Conservation (phyloP, 2,888 invertebrate species). For the Lysandra coridon region DNA sequence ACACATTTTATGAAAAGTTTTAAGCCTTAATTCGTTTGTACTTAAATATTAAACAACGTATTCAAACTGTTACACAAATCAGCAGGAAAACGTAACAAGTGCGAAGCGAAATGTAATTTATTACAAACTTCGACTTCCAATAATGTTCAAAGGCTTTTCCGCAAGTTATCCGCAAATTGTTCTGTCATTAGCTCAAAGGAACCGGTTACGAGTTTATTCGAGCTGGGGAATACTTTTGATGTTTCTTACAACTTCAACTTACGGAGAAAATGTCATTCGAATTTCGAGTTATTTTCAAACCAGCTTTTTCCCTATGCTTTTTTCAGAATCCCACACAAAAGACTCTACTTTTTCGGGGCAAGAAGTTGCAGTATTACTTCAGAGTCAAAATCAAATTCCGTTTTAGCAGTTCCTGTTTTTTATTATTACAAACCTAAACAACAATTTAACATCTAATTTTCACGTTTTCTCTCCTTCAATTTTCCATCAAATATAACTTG, state of each 20-base stretch:
- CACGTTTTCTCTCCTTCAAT: background rate
- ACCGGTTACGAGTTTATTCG: background rate
- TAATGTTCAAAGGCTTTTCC: background rate
- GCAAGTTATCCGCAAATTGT: background rate
- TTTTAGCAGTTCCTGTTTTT: too few relatives aligned
- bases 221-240: background rate
- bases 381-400: too few relatives aligned
- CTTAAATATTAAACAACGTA: too few relatives aligned
- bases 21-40: too few relatives aligned
- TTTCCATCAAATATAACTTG: background rate
- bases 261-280: background rate
- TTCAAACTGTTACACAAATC: background rate
- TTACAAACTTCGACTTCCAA: background rate
- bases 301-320: background rate
- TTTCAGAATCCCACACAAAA: background rate
- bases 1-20: too few relatives aligned
- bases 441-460: background rate
- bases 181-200: conserved; percentile 2
- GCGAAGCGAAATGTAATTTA: background rate
- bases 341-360: too few relatives aligned
- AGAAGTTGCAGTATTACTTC: too few relatives aligned
- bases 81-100: background rate
- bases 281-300: background rate
- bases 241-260: background rate
- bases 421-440: too few relatives aligned